Base-by-base conservation (phyloP, 2,113 vertebrate genomes). In the Erinaceus europaeus region DNA sequence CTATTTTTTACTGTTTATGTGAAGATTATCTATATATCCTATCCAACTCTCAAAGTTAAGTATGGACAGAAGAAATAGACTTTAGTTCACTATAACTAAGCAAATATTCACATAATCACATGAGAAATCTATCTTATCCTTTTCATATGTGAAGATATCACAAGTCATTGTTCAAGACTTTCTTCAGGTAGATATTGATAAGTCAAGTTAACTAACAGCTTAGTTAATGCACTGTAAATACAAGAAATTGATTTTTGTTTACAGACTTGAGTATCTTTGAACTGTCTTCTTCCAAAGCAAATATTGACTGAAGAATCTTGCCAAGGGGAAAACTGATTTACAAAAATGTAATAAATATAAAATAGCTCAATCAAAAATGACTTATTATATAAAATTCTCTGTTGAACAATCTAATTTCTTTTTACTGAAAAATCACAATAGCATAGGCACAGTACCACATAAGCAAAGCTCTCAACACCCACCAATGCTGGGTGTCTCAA, bases 101-200 rank as follows among this genome's bases (percentile, higher is more conserved):
- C 12, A 92, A 38, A 46, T 23, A 65, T 3, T 68, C 17, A 34
- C 17, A 55, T 21, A 77, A 23, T 23, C 23, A 65, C 9, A 62
- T 36, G 5, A 79, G 46, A 84, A 79, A 74, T 89, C 29, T 21
- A 0, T 82, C 29, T 48, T 73, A 23, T 27, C 29, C 9, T n/a
- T 57, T 6, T 57, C 6, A 57, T 57, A 57, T 57, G n/a, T n/a
- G n/a, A 44, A 53, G 62, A 73, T 74, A 53, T 2, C 48, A 8
- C 32, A 69, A 52, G 44, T 27, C 46, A 46, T 42, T 40, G 40
- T 76, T 81, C 17, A 34, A 67, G 17, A 6, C 82, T 84, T 87
- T 88, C 50, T 88, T 82, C 86, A 90, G 23, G 34, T 36, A 79
- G 20, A 57, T 65, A 78, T 46, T 93, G 69, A 85, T 46, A 75